phyloP scores from a whole-genome alignment of 2,797 vertebrate species.

The Octomys mimax region DNA sequence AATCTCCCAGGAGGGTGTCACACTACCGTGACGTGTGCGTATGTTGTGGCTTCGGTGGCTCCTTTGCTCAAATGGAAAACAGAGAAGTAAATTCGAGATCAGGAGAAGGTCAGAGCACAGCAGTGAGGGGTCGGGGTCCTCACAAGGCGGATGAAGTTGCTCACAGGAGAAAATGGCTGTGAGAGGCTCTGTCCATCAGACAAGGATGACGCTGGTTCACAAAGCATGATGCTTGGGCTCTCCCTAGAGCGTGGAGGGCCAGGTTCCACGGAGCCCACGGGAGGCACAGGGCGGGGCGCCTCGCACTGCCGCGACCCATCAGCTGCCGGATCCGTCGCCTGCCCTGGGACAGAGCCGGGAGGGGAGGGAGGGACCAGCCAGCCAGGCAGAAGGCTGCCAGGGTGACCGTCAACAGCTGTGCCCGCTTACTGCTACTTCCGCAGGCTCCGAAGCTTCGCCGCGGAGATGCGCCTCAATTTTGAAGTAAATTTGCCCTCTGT shows the following conservation, averaged over 20 bases:
- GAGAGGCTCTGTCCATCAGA: not conserved
- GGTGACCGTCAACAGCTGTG: rapidly evolving
- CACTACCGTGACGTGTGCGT: rapidly evolving
- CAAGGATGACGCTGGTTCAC: not conserved
- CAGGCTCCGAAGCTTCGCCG: rapidly evolving
- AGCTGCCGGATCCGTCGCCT: not conserved
- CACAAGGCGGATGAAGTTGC: not conserved
- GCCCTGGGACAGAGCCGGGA: not conserved
- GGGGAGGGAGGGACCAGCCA: rapidly evolving
- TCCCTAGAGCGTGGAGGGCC: not conserved
- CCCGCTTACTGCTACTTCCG: not conserved
- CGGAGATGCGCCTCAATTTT: not conserved
- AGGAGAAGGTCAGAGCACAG: not conserved
- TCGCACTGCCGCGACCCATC: no score
- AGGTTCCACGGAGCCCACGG: not conserved
- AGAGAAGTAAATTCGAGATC: not conserved
- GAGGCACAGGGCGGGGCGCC: no score
- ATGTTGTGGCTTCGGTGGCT: not conserved
- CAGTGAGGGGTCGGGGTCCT: not conserved
- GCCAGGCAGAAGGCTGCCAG: no score
- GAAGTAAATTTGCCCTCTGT: not conserved
- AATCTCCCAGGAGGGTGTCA: not conserved
- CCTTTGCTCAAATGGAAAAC: not conserved
- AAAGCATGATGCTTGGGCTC: not conserved
- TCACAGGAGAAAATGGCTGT: not conserved